These are phyloP conservation scores for Archocentrus centrarchus DNA, from an alignment of 2,113 vertebrate species.

Conservation along the genomic window DNA sequence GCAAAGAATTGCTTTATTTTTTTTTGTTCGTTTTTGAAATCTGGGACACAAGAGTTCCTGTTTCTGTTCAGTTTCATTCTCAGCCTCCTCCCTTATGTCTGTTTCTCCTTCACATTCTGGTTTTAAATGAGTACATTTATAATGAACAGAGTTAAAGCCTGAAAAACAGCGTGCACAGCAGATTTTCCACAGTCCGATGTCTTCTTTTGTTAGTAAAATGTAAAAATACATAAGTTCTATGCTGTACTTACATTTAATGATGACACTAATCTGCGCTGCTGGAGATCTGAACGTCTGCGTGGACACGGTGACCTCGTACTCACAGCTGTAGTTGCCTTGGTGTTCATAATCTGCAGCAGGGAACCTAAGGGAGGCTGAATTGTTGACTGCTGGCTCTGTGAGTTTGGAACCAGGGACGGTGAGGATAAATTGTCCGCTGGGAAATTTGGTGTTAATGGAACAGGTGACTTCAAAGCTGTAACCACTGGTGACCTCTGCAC, in stretches of 20 bases:
- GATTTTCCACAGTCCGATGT: not conserved
- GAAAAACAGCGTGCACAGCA: not conserved
- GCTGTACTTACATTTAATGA: not conserved
- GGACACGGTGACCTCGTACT: not conserved
- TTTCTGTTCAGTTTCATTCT: no score
- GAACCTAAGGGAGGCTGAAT: not conserved
- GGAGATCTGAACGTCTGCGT: rapidly evolving
- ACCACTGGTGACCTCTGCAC: rapidly evolving
- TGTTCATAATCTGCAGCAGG: not conserved
- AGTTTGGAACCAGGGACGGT: not conserved
- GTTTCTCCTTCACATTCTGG: no score
- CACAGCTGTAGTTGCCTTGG: not conserved
- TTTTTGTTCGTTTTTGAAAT: no score
- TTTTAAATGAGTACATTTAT: no score
- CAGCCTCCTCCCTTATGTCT: no score
- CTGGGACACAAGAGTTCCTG: no score
- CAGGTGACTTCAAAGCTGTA: rapidly evolving
- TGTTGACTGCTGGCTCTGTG: not conserved
- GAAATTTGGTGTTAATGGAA: not conserved
- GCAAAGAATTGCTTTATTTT: no score
- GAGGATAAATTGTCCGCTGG: not conserved
- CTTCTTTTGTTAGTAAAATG: rapidly evolving
- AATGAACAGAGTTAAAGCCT: no score
- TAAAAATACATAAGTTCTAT: not conserved
- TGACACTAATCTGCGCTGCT: not conserved